These are phyloP conservation scores for Euthynnus affinis DNA, from an alignment of 2,797 vertebrate genomes.

Conservation along the genomic window DNA sequence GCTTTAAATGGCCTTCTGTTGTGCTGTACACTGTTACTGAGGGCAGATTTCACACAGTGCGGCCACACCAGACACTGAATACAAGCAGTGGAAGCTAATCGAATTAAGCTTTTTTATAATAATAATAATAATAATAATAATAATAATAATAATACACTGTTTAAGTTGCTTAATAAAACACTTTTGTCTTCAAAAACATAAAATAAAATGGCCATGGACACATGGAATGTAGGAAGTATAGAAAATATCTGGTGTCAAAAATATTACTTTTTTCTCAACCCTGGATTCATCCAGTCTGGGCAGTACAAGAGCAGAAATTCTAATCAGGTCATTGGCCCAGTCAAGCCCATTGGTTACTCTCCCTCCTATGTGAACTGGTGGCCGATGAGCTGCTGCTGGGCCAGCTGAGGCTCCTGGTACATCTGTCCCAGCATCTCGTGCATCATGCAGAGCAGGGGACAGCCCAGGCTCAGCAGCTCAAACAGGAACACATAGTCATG, in stretches of 20 bases:
- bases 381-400: slow-evolving; percentile 67
- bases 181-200: slow-evolving; percentile 23
- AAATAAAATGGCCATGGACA: slow-evolving; percentile 26
- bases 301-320: background rate
- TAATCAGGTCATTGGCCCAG: background rate
- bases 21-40: background rate
- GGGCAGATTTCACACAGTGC: slow-evolving; percentile 29
- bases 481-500: slow-evolving; percentile 92
- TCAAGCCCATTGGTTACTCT: background rate
- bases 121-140: slow-evolving; percentile 11
- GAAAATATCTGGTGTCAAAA: slow-evolving; percentile 22
- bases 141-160: slow-evolving; percentile 10
- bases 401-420: slow-evolving; percentile 86
- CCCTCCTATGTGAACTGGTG: slow-evolving; percentile 33
- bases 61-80: slow-evolving; percentile 28
- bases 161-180: slow-evolving; percentile 32
- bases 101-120: slow-evolving; percentile 40
- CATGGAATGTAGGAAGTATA: slow-evolving; percentile 21
- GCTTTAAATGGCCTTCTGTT: background rate
- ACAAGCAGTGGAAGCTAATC: slow-evolving; percentile 26
- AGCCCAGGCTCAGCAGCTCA: slow-evolving; percentile 93
- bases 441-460: slow-evolving; percentile 92
- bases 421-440: slow-evolving; percentile 91
- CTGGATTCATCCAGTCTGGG: background rate
- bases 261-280: background rate